Percentiles rank a stretch among this genome's conserved stretches.
phyloP scores from a whole-genome alignment of 1,140 invertebrate species.

The Semibalanus balanoides region DNA sequence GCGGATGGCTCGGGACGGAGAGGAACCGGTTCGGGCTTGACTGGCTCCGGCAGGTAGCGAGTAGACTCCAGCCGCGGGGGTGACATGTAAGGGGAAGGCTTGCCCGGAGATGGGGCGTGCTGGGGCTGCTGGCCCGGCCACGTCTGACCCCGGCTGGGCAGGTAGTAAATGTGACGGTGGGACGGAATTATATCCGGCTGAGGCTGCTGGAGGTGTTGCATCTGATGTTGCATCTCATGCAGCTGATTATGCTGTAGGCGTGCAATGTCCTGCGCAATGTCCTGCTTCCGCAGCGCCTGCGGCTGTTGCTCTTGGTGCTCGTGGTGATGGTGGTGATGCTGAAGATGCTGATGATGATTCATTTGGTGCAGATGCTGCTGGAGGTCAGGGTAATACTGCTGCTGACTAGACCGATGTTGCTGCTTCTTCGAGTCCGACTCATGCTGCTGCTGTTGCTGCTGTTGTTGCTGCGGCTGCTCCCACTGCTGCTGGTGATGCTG shows the following conservation, averaged over 20 bases:
- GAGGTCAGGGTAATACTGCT: neutral
- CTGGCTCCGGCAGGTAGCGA: too few relatives aligned
- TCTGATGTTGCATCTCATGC: too few relatives aligned
- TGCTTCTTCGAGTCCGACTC: neutral
- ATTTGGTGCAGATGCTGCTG: neutral
- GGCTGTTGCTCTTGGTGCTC: neutral
- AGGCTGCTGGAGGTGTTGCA: too few relatives aligned
- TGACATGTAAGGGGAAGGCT: too few relatives aligned
- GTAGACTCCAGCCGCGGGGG: too few relatives aligned
- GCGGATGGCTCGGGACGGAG: too few relatives aligned
- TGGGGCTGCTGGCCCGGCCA: neutral
- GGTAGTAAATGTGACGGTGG: neutral
- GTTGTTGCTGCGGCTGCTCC: neutral
- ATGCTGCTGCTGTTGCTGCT: neutral
- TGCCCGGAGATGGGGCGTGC: too few relatives aligned
- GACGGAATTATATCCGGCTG: too few relatives aligned
- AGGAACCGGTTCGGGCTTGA: too few relatives aligned
- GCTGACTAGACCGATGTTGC: neutral
- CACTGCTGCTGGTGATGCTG: neutral
- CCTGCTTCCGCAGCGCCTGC: neutral
- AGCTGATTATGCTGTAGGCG: too few relatives aligned
- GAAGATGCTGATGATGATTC: neutral
- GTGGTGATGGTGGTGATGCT: neutral
- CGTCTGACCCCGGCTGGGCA: neutral
- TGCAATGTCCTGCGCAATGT: too few relatives aligned